phyloP scores from a whole-genome alignment of 2,113 vertebrate species.

The Scatophagus argus region DNA sequence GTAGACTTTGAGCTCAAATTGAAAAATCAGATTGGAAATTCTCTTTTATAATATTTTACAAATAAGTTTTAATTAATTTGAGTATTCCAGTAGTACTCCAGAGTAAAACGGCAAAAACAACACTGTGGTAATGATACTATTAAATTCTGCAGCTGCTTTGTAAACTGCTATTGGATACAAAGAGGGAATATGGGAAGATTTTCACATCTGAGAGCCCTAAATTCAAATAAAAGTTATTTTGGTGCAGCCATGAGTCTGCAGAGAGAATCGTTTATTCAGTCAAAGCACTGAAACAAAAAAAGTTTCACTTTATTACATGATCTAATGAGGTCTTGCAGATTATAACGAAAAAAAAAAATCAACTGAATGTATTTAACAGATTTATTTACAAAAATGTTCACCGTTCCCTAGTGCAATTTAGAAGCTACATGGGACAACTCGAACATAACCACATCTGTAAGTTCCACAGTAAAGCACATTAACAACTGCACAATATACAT shows the following conservation, averaged over 20 bases:
- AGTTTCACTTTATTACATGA: neutral
- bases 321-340: neutral
- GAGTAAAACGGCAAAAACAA: neutral
- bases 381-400: too few relatives aligned
- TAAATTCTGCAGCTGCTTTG: neutral
- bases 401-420: neutral
- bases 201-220: neutral
- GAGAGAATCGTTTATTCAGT: neutral
- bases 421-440: neutral
- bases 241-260: neutral
- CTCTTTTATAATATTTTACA: neutral
- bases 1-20: neutral
- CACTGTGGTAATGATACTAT: neutral
- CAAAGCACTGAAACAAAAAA: neutral
- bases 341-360: neutral
- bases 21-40: neutral
- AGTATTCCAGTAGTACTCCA: too few relatives aligned
- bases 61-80: neutral
- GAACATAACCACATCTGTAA: neutral
- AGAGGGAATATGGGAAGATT: neutral
- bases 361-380: neutral
- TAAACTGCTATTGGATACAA: neutral
- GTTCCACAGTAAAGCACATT: conserved; percentile 6
- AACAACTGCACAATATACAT: neutral
- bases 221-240: neutral